A percentile compares a stretch with the other conserved stretches of the same genome.
phyloP scores from a whole-genome alignment of 2,888 invertebrate genomes.

The Antheraea assamensis region DNA sequence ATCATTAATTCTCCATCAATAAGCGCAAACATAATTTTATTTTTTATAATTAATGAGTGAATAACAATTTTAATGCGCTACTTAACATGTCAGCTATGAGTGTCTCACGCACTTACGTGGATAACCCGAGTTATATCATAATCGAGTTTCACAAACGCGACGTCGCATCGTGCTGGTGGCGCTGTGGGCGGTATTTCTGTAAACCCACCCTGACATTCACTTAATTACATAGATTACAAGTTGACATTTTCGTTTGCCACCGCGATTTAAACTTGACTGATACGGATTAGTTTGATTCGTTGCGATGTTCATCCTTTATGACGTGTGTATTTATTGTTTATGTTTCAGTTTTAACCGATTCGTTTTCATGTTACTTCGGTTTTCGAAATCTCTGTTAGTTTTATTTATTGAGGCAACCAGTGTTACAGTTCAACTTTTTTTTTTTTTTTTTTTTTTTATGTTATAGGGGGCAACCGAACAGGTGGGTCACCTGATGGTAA shows the following conservation, averaged over 20 bases:
- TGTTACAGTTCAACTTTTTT: too few relatives aligned
- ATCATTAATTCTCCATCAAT: background rate
- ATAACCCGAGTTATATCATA: conserved; percentile 35
- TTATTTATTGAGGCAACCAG: background rate
- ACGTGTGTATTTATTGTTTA: conserved; percentile 19
- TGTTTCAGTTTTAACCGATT: conserved; percentile 1
- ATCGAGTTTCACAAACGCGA: conserved; percentile 34
- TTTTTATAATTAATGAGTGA: conserved; percentile 1
- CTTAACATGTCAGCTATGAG: conserved; percentile 29
- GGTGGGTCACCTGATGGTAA: too few relatives aligned
- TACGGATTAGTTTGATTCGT: conserved; percentile 67
- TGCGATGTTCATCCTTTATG: conserved; percentile 40
- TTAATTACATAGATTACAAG: conserved; percentile 81
- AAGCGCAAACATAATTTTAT: background rate
- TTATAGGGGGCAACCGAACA: too few relatives aligned
- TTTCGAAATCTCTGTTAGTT: background rate
- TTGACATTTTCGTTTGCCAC: conserved; percentile 73
- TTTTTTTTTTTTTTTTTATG: too few relatives aligned
- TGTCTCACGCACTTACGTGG: conserved; percentile 29
- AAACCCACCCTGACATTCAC: conserved; percentile 72
- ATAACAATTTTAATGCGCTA: conserved; percentile 31
- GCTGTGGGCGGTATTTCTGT: conserved; percentile 37
- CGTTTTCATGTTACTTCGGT: background rate
- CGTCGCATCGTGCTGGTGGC: conserved; percentile 28
- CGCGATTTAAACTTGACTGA: conserved; percentile 72